Evolutionary conservation across 2,113 vertebrate genomes (phyloP), one percentile per base, ranked within the genome.

Genomic region (Embiotoca jacksoni): DNA sequence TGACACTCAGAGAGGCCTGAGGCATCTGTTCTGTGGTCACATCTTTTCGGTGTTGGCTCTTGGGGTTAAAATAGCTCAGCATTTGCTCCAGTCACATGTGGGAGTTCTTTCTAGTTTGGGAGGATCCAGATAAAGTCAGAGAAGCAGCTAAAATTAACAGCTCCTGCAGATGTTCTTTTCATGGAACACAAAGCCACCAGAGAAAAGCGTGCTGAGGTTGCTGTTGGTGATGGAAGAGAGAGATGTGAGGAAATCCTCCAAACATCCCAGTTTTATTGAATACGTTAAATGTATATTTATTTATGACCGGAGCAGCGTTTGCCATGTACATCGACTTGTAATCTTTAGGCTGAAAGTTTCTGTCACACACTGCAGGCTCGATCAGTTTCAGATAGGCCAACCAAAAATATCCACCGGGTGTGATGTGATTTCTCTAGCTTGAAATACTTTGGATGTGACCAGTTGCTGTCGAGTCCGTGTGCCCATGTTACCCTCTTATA

Each of bases 11-110:
- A 15, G 46, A 7, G 5, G 31, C 31, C 6, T 10, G 11, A 67
- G 49, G 4, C 58, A 11, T 78, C 3, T 80, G 66, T 66, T 65
- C 6, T 4, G 33, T 2, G 52, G 53, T 64, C 56, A 39, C 36
- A 74, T 71, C 64, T 46, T 8, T 30, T 64, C 49, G 46, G 61
- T 44, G 54, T 62, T 69, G 3, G 55, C 57, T 71, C 57, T 70
- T 46, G 33, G 61, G 56, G 67, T 81, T 80, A 84, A 91, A 90
- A 89, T 88, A 87, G 85, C 64, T 66, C 46, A 68, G 54, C 54
- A 67, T 68, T 83, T 69, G 68, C 76, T 77, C 14, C 64, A 66
- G 73, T 68, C 86, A 84, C 83, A 80, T 54, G 62, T 71, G 69
- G 63, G 13, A 35, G 49, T 30, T 32, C 56, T 85, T 36, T 5